Conservation (phyloP, 2,113 vertebrate species). For the Phylloscopus trochiloides region DNA sequence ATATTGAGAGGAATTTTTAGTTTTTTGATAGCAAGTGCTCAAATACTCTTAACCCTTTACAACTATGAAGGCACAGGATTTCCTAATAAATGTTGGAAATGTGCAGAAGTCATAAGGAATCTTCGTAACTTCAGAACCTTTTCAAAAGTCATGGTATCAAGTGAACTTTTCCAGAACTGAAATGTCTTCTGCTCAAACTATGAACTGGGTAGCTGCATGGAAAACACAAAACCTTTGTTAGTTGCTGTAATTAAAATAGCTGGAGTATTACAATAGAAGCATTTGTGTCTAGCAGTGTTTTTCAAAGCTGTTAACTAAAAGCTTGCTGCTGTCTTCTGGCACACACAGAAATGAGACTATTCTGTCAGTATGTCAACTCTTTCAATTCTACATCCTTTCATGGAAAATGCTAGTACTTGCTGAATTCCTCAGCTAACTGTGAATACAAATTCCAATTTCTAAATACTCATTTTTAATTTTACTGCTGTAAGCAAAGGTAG, state of each 20-base stretch:
- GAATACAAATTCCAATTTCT: background rate
- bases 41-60: background rate
- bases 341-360: background rate
- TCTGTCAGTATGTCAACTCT: background rate
- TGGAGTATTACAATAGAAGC: background rate
- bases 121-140: background rate
- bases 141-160: background rate
- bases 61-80: background rate
- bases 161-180: background rate
- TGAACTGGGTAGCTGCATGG: background rate
- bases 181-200: background rate
- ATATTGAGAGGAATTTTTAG: background rate
- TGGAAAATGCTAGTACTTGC: background rate
- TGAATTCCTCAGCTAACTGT: background rate
- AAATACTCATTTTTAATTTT: background rate
- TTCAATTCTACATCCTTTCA: background rate
- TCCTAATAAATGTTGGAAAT: background rate
- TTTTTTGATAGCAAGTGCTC: background rate
- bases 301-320: background rate
- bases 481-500: background rate
- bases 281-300: background rate
- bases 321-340: background rate
- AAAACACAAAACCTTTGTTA: constrained; percentile 7
- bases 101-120: background rate
- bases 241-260: background rate